These are phyloP conservation scores for Sminthopsis crassicaudata DNA, from an alignment of 2,113 vertebrate genomes.

Conservation along the genomic window DNA sequence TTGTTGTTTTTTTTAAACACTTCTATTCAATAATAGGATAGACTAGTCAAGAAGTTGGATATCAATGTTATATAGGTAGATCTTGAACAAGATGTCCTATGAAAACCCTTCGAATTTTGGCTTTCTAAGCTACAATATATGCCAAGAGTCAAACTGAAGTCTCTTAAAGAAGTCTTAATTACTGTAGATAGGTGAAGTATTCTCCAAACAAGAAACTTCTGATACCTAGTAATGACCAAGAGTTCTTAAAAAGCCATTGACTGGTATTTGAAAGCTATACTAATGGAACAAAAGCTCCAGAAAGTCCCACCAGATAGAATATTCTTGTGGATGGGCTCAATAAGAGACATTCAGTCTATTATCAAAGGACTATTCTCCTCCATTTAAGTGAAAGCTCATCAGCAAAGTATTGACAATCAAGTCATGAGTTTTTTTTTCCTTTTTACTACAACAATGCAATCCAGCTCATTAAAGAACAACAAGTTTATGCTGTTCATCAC, in stretches of 20 bases:
- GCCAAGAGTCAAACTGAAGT: neutral
- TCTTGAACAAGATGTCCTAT: neutral
- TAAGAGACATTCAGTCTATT: neutral
- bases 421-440: neutral
- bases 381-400: neutral
- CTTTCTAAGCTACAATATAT: neutral
- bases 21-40: neutral
- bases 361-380: neutral
- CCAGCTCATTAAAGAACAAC: neutral
- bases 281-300: neutral
- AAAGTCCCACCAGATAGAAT: neutral
- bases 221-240: neutral
- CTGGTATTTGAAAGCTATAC: neutral
- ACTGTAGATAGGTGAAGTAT: neutral
- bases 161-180: neutral
- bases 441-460: neutral
- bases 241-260: neutral
- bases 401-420: neutral
- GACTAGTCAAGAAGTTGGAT: neutral
- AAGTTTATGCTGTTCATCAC: neutral
- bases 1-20: neutral
- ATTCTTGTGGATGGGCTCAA: neutral
- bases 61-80: neutral
- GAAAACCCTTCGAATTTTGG: neutral
- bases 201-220: neutral